Percentiles rank a stretch among this genome's conserved stretches.
These are phyloP conservation scores for Struthio camelus DNA, from an alignment of 2,113 vertebrate species.

Conservation along the genomic window DNA sequence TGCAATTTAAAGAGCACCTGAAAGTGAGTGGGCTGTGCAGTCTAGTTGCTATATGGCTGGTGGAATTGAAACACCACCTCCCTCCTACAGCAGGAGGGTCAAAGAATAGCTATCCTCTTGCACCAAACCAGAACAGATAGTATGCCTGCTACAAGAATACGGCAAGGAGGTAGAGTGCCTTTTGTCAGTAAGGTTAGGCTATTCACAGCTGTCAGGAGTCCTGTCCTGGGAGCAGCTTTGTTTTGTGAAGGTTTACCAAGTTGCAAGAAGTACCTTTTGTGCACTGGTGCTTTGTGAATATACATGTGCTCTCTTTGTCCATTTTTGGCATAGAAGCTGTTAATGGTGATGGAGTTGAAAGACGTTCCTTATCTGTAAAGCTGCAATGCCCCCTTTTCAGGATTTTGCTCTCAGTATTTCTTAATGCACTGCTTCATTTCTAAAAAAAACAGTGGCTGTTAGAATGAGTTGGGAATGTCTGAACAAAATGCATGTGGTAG, in stretches of 20 bases:
- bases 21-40: not conserved
- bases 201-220: not conserved
- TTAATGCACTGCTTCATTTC: not conserved
- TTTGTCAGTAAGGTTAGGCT: not conserved
- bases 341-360: not conserved
- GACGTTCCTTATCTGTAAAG: not conserved
- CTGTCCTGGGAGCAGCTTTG: not conserved
- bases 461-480: not conserved
- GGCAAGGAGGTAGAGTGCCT: not conserved
- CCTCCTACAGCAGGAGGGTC: not conserved
- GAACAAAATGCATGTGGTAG: too few species aligned
- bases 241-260: not conserved
- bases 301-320: not conserved
- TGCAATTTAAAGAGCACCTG: not conserved
- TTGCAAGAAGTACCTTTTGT: not conserved
- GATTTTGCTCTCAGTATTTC: not conserved
- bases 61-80: not conserved
- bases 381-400: not conserved
- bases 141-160: not conserved
- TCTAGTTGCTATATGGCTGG: not conserved
- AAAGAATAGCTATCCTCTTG: not conserved
- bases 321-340: too few species aligned
- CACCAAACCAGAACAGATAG: not conserved
- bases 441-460: not conserved
- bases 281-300: not conserved